phyloP scores from a whole-genome alignment of 2,113 vertebrate species.

The Prionailurus viverrinus region DNA sequence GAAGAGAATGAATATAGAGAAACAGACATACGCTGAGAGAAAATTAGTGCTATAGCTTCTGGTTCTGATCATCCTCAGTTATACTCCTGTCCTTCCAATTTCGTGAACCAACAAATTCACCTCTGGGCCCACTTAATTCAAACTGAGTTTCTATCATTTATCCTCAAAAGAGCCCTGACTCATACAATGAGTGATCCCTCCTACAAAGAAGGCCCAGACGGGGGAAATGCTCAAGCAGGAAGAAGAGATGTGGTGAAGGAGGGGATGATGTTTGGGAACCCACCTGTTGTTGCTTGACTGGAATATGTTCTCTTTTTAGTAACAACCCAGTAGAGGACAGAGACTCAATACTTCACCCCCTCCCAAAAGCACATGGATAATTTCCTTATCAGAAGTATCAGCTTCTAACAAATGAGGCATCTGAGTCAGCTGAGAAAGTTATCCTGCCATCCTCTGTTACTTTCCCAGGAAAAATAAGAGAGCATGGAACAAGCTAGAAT shows the following conservation, averaged over 20 bases:
- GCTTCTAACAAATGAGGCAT: neutral
- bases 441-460: neutral
- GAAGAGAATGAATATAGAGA: constrained; percentile 18
- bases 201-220: neutral
- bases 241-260: neutral
- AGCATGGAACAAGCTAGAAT: neutral
- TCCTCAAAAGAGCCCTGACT: neutral
- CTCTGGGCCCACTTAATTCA: neutral
- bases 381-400: neutral
- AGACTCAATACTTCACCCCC: neutral
- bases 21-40: constrained; percentile 23
- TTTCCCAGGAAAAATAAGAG: neutral
- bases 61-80: neutral
- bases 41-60: neutral
- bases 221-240: neutral
- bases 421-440: neutral
- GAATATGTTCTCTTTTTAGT: neutral
- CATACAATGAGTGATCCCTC: neutral
- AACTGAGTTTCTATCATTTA: neutral
- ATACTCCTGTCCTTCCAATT: neutral
- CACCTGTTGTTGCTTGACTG: neutral
- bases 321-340: neutral
- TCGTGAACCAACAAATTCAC: neutral
- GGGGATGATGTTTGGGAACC: neutral
- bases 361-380: neutral